Evolutionary conservation across 2,888 invertebrate genomes (phyloP), one percentile per base, ranked within the genome.

Genomic region (Eilema caniola): DNA sequence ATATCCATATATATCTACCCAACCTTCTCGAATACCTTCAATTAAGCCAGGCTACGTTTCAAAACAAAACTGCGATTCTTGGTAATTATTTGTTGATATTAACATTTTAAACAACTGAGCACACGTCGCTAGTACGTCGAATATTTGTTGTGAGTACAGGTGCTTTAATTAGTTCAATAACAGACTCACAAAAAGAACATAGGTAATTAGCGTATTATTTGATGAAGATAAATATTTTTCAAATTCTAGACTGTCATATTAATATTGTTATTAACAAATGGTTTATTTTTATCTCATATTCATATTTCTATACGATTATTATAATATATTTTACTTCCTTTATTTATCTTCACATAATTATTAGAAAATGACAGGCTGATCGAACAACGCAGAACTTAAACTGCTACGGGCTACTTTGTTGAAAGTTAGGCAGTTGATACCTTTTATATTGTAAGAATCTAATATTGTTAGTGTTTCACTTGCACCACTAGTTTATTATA

Each of bases 121-220:
- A 59, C 23, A 23, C 11, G 57, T 59, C 14, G 12, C 14, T 25
- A 3, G 23, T 24, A 24, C n/a, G 14, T 61, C 3, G 20, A 62
- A 37, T 23, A 33, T 11, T 62, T 62, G 0, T 23, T 16, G 7
- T 60, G 53, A 25, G 7, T 53, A 68, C 68, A 68, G 53, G 37
- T 68, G 68, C 20, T 62, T 16, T 16, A 41, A 61, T 57, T 56
- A 56, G 62, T 53, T 68, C 56, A 62, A 62, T 56, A 41, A 62
- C 37, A 62, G 24, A 61, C 24, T 24, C 37, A 25, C 16, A 14
- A 33, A 8, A 31, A n/a, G n/a, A n/a, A n/a, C n/a, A n/a, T 5
- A 25, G 1, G 10, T 56, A 59, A 24, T 66, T 57, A 57, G 14
- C 57, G 57, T 31, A 53, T n/a, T 65, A 56, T 65, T 66, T 57